A percentile compares a stretch with the other conserved stretches of the same genome.
Conservation (phyloP, 2,797 vertebrate species). For the Hirundo rustica region DNA sequence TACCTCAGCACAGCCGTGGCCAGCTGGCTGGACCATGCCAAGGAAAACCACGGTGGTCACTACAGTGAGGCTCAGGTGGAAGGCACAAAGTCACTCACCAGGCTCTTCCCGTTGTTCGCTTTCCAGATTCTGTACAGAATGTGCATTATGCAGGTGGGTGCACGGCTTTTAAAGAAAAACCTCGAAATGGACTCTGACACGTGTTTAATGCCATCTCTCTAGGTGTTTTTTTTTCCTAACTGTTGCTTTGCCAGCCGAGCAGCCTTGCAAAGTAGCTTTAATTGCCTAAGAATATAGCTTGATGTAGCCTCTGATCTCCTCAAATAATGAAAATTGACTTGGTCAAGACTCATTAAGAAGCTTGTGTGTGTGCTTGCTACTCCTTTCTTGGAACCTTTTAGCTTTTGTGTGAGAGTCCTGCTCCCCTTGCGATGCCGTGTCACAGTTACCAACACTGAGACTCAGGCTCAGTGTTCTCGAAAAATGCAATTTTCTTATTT, state of each 20-base stretch:
- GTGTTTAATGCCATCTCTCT: fast-evolving
- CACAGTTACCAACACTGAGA: neutral
- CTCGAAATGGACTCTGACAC: fast-evolving
- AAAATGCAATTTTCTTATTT: fast-evolving
- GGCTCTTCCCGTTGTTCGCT: conserved; percentile 86
- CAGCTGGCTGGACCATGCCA: conserved; percentile 86
- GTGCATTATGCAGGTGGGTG: conserved; percentile 85
- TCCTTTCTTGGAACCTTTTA: neutral
- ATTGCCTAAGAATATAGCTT: neutral
- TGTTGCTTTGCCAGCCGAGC: neutral
- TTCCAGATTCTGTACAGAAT: conserved; percentile 88
- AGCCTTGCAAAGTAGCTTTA: neutral
- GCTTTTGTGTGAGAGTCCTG: neutral
- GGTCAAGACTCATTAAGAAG: neutral
- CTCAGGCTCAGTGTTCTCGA: neutral
- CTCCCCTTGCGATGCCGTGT: fast-evolving
- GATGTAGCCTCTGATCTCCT: neutral
- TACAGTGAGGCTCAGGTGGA: conserved; percentile 87
- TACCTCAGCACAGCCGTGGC: conserved; percentile 70
- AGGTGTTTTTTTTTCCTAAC: neutral
- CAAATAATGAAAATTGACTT: neutral
- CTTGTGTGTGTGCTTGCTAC: neutral
- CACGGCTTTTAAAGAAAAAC: neutral
- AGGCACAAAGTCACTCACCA: conserved; percentile 82
- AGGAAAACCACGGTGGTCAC: conserved; percentile 84